phyloP scores from a whole-genome alignment of 2,888 invertebrate genomes.

The Dasypogon diadema region DNA sequence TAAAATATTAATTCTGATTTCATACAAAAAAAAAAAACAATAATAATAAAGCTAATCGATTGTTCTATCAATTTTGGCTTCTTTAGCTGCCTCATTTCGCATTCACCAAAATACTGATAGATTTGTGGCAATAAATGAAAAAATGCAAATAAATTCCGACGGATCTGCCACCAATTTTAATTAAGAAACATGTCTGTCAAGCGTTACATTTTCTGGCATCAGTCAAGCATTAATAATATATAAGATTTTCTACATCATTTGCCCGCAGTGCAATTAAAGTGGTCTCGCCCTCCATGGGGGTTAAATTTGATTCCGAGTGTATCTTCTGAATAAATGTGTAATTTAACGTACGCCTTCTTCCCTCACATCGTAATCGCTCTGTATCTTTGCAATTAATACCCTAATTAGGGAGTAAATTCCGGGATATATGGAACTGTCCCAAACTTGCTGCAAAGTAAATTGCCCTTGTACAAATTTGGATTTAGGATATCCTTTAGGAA shows the following conservation, averaged over 20 bases:
- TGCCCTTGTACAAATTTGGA: constrained; percentile 34
- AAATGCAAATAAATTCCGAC: no score
- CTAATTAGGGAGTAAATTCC: constrained; percentile 42
- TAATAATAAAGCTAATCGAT: no score
- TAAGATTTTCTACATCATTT: constrained; percentile 25
- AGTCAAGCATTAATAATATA: constrained; percentile 38
- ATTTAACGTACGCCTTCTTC: constrained; percentile 7
- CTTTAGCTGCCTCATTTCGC: no score
- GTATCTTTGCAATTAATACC: constrained; percentile 47
- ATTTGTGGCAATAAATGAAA: no score
- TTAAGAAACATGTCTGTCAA: constrained; percentile 4
- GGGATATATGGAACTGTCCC: constrained; percentile 39
- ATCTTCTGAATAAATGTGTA: constrained; percentile 27
- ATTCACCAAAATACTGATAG: no score
- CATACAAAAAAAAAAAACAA: no score
- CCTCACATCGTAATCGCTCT: constrained; percentile 44
- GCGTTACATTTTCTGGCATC: not conserved
- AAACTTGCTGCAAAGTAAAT: constrained; percentile 33
- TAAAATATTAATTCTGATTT: no score
- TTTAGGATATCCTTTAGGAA: constrained; percentile 24
- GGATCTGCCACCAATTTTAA: constrained; percentile 1
- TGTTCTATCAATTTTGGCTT: no score
- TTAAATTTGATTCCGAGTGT: not conserved
- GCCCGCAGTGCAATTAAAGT: not conserved
- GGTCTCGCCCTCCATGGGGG: not conserved